phyloP scores from a whole-genome alignment of 1,140 invertebrate species.

The Akabosia matsudoensis region DNA sequence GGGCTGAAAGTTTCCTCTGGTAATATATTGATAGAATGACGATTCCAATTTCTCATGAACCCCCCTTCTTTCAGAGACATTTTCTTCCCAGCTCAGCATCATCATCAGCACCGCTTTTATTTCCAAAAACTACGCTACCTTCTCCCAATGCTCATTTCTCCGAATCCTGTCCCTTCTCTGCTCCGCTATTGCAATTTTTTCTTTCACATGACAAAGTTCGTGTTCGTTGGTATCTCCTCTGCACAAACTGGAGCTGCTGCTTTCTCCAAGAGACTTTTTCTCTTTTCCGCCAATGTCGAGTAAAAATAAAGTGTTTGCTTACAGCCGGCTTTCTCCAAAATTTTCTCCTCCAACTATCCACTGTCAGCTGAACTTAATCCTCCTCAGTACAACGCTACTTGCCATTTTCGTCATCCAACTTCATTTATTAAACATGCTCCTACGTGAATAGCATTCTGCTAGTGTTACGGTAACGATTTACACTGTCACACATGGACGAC shows the following conservation, averaged over 20 bases:
- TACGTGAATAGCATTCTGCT: too few species aligned
- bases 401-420: background rate
- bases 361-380: background rate
- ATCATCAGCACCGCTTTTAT: background rate
- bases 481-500: too few species aligned
- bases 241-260: too few species aligned
- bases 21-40: slow-evolving; percentile 22
- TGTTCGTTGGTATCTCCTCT: background rate
- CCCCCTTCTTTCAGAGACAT: background rate
- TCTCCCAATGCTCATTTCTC: background rate
- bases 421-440: background rate
- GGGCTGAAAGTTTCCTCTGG: background rate
- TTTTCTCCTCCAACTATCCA: too few species aligned
- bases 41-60: slow-evolving; percentile 2
- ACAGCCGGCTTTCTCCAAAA: too few species aligned
- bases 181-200: background rate
- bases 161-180: background rate
- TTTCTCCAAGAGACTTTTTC: too few species aligned
- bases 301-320: too few species aligned
- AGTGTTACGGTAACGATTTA: too few species aligned
- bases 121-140: background rate
- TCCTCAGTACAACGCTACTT: background rate
- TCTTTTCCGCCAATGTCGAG: too few species aligned
- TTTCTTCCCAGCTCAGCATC: background rate
- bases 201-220: background rate